These are phyloP conservation scores for Neotoma lepida DNA, from an alignment of 2,113 vertebrate species.

Conservation along the genomic window DNA sequence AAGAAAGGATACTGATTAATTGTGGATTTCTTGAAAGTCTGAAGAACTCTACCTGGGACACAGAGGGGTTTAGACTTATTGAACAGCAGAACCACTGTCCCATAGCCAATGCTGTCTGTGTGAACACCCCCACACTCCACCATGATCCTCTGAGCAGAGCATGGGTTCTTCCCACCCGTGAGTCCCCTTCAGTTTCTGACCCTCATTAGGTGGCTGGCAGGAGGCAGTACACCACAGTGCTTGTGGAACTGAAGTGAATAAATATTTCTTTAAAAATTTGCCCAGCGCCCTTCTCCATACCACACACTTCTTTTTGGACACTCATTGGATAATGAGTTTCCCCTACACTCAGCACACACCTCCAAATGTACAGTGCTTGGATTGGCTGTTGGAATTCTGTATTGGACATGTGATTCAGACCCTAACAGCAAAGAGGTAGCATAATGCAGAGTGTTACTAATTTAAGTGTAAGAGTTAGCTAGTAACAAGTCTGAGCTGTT, in stretches of 20 bases:
- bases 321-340: neutral
- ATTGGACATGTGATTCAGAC: neutral
- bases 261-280: neutral
- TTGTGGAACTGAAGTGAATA: neutral
- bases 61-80: neutral
- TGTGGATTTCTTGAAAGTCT: neutral
- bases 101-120: fast-evolving
- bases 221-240: too few species aligned
- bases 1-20: neutral
- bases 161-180: fast-evolving
- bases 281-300: neutral
- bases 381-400: neutral
- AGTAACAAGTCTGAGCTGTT: too few species aligned
- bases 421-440: too few species aligned
- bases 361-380: neutral
- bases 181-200: too few species aligned
- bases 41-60: neutral
- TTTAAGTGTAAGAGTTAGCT: too few species aligned
- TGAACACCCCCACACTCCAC: neutral
- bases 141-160: too few species aligned
- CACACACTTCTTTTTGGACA: neutral
- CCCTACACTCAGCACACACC: fast-evolving
- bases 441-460: too few species aligned
- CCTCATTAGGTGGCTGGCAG: fast-evolving
- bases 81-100: neutral